Percentiles rank a stretch among this genome's conserved stretches.
These are phyloP conservation scores for Loris lydekkerianus DNA, from an alignment of 2,797 vertebrate species.

Conservation along the genomic window DNA sequence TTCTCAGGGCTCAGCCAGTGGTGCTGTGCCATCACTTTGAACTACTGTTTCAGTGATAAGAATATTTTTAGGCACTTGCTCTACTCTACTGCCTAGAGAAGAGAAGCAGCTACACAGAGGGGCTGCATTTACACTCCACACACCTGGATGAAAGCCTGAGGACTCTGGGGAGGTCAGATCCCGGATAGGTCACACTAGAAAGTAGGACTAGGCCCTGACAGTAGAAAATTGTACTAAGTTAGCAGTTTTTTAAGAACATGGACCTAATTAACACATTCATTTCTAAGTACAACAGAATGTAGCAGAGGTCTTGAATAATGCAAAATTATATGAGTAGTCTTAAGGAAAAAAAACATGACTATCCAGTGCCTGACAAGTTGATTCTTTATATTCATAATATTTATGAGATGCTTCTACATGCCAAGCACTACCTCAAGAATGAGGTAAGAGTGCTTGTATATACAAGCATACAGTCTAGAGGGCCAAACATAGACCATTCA, in stretches of 20 bases:
- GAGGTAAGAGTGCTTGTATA: background rate
- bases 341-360: constrained; percentile 4
- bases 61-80: background rate
- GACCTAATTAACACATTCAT: background rate
- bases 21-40: background rate
- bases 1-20: background rate
- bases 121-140: background rate
- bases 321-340: constrained; percentile 32
- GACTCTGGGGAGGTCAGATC: background rate
- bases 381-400: constrained; percentile 2
- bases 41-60: background rate
- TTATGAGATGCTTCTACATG: background rate
- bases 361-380: background rate
- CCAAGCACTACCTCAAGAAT: constrained; percentile 19
- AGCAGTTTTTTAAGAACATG: background rate
- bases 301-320: background rate
- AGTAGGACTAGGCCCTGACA: background rate
- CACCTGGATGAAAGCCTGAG: background rate
- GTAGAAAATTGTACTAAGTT: background rate
- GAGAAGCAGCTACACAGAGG: background rate
- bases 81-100: background rate
- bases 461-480: background rate
- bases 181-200: background rate
- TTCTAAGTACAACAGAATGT: background rate
- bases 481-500: background rate